phyloP scores from a whole-genome alignment of 2,797 vertebrate genomes.

The Anableps anableps region DNA sequence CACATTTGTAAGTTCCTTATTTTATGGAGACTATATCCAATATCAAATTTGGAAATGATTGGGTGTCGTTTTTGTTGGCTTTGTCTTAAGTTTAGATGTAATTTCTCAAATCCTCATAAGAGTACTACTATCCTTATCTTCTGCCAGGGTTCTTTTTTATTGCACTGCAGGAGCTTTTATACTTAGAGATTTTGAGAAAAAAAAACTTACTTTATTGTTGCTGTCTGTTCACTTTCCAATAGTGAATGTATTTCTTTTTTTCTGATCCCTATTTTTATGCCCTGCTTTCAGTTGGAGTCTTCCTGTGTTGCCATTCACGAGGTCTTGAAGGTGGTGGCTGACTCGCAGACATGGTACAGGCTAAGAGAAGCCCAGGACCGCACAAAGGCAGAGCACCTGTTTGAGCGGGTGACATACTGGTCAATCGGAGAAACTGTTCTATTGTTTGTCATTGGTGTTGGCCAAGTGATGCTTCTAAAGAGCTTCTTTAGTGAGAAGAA shows the following conservation, averaged over 20 bases:
- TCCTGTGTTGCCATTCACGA: constrained; percentile 89
- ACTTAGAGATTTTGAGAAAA: neutral
- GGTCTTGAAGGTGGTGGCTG: constrained; percentile 85
- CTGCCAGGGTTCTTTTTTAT: neutral
- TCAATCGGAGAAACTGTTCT: constrained; percentile 87
- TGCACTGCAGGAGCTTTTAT: neutral
- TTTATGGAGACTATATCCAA: neutral
- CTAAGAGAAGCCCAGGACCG: constrained; percentile 89
- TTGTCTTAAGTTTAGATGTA: neutral
- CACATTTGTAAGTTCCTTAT: neutral
- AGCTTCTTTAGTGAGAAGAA: constrained; percentile 91
- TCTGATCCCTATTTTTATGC: constrained; percentile 3
- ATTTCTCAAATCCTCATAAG: neutral
- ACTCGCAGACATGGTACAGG: constrained; percentile 88
- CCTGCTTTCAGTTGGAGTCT: constrained; percentile 85
- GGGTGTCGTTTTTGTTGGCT: neutral
- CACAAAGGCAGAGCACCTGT: constrained; percentile 85
- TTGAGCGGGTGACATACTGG: constrained; percentile 86
- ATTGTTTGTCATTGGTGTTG: constrained; percentile 86
- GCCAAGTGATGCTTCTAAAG: constrained; percentile 90
- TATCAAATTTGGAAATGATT: neutral
- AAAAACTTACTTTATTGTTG: neutral
- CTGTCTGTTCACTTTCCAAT: neutral
- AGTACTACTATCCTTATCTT: neutral
- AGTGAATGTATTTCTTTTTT: neutral